A percentile compares a stretch with the other conserved stretches of the same genome.
These are phyloP conservation scores for Synergus laeviventris DNA, from an alignment of 2,888 invertebrate species.

Conservation along the genomic window DNA sequence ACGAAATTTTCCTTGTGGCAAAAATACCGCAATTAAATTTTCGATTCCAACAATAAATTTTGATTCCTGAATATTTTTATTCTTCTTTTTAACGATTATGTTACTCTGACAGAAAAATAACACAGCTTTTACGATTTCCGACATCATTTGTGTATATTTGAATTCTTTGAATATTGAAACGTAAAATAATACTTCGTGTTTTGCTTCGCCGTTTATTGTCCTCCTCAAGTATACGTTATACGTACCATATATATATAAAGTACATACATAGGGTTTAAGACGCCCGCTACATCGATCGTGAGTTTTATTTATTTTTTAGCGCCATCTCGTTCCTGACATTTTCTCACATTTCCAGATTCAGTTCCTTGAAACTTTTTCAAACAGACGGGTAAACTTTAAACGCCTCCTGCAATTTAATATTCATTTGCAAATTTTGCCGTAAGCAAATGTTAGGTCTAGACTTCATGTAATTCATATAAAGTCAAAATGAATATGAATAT, in stretches of 20 bases:
- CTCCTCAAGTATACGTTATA: background rate
- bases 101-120: background rate
- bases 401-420: background rate
- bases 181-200: background rate
- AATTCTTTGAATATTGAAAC: background rate
- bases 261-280: background rate
- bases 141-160: background rate
- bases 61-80: background rate
- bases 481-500: background rate
- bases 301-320: background rate
- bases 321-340: background rate
- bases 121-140: background rate
- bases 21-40: too few species aligned
- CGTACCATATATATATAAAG: background rate
- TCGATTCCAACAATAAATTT: background rate
- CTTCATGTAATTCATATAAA: background rate
- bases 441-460: background rate
- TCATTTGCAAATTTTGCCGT: background rate
- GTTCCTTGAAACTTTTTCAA: background rate
- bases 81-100: background rate
- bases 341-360: background rate
- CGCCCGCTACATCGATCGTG: conserved; percentile 8
- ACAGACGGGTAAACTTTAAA: background rate
- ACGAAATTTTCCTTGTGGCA: too few species aligned
- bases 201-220: background rate